Base-by-base conservation (phyloP, 1,140 invertebrate species). In the Leptopilina boulardi region DNA sequence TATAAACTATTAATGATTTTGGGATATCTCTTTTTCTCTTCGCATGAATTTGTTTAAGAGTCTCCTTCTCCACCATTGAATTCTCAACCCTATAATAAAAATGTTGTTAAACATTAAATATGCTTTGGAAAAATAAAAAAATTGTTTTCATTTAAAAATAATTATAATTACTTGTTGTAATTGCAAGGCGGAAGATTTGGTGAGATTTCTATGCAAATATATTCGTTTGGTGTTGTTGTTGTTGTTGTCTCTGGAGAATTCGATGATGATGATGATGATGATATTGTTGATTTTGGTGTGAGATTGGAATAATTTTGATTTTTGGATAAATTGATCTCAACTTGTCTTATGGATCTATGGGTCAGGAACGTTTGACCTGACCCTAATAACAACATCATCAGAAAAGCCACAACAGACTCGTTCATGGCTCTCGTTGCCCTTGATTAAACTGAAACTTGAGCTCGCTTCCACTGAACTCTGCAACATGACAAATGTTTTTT, bases 121-220 rank as follows among this genome's bases (percentile, higher is more conserved):
- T 4, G n/a, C 19, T 47, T n/a, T 47, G 5, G 34, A 9, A 38
- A 38, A 6, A 38, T 38, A 3, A 38, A 3, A 38, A 38, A 38
- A 8, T 38, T 2, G 5, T 8, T 38, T 38, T 38, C n/a, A n/a
- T n/a, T n/a, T n/a, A n/a, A n/a, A n/a, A n/a, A n/a, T 4, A 38
- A 34, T 30, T 66, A 11, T 66, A 30, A 30, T 71, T 82, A 80
- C 79, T 71, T 66, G 34, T 34, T 18, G 6, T 84, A 83, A 38
- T 80, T 77, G 74, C 84, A 85, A 8, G 41, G 1, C 9, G 77
- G 71, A 8, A 85, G 30, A 66, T 82, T 56, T 23, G 77, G 15
- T 11, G 81, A 21, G 30, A 80, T 34, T 8, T 84, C 75, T 23
- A 84, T 44, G 70, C 84, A 85, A 8, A 70, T 41, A 30, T 81